These are phyloP conservation scores for Glyphotaelius pellucidus DNA, from an alignment of 2,888 invertebrate species.

Conservation along the genomic window DNA sequence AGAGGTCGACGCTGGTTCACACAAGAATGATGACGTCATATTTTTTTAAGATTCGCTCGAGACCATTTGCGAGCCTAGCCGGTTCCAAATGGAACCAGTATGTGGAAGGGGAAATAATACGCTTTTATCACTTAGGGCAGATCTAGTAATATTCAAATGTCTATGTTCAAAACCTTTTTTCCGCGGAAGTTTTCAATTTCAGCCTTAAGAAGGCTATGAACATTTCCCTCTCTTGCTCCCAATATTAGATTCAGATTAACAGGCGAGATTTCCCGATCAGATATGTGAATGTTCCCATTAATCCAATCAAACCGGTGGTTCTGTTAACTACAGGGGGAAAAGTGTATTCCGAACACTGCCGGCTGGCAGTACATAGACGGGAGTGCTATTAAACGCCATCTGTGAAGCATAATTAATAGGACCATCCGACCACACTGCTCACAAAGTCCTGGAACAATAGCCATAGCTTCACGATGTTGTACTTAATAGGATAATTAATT, in stretches of 20 bases:
- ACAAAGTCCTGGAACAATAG: not conserved
- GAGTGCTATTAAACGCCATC: not conserved
- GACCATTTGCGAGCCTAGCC: too few species aligned
- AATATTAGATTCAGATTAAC: slow-evolving; percentile 14
- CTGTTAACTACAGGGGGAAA: not conserved
- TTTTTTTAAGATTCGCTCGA: too few species aligned
- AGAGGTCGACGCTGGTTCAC: too few species aligned
- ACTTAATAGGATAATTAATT: not conserved
- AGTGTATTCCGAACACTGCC: not conserved
- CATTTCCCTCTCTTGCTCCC: slow-evolving; percentile 16
- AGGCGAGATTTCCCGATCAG: slow-evolving; percentile 16
- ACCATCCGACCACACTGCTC: not conserved
- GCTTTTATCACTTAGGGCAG: too few species aligned
- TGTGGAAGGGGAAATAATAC: too few species aligned
- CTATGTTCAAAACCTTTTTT: slow-evolving; percentile 13
- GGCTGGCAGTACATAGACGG: not conserved
- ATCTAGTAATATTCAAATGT: too few species aligned
- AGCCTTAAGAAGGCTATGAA: not conserved
- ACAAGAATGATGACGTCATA: too few species aligned
- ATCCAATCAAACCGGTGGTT: not conserved
- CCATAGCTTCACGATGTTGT: not conserved
- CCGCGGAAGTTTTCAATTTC: slow-evolving; percentile 23
- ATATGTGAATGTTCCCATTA: slow-evolving; percentile 25
- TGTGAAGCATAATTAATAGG: not conserved
- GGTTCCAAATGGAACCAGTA: too few species aligned